Conservation (phyloP, 2,113 vertebrate species). For the Platanista minor region DNA sequence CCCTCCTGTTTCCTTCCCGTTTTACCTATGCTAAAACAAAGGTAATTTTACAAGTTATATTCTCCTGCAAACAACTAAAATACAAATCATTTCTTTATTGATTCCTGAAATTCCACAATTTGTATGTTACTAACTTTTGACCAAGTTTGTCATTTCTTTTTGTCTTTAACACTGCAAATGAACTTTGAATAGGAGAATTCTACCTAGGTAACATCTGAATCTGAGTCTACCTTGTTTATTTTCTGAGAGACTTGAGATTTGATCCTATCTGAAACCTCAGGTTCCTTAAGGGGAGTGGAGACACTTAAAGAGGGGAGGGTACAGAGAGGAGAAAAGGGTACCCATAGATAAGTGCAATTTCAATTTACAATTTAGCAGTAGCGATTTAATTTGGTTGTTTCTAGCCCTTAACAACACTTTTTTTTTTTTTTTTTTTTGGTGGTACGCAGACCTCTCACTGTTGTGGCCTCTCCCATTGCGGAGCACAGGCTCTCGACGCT, state of each 20-base stretch:
- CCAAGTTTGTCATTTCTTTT: not conserved
- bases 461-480: no score
- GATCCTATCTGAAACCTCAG: not conserved
- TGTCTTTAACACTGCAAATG: not conserved
- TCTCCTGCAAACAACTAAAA: not conserved
- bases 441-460: no score
- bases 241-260: not conserved
- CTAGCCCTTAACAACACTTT: not conserved
- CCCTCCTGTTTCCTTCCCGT: not conserved
- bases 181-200: not conserved
- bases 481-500: no score
- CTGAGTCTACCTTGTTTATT: not conserved
- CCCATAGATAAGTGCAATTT: not conserved
- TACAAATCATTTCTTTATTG: not conserved
- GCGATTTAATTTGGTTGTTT: not conserved
- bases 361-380: not conserved
- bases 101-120: not conserved
- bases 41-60: not conserved
- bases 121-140: not conserved
- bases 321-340: not conserved
- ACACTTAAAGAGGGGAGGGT: rapidly evolving
- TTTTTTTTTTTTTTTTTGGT: no score
- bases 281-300: not conserved
- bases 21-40: not conserved
- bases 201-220: not conserved